These are phyloP conservation scores for Halisarca cf. caerulea DNA, from an alignment of 37 sponge, comb jelly and placozoan species.

Conservation along the genomic window DNA sequence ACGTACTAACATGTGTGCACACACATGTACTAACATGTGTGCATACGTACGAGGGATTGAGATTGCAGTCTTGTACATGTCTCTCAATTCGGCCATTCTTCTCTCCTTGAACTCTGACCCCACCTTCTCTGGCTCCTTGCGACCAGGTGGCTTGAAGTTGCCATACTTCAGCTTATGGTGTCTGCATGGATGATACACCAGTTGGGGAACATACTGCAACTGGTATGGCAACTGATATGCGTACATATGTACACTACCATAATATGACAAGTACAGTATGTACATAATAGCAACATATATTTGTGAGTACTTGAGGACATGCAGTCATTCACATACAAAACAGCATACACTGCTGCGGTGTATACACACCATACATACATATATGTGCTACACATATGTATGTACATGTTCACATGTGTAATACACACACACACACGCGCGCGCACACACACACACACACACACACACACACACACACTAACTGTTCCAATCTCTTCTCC, in stretches of 20 bases:
- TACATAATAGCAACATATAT: not conserved
- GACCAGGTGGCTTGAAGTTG: not conserved
- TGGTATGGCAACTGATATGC: no score
- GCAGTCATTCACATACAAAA: no score
- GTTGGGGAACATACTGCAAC: not conserved
- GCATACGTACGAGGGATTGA: not conserved
- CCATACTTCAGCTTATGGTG: slow-evolving; percentile 43
- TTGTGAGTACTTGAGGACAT: no score
- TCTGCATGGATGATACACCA: slow-evolving; percentile 17
- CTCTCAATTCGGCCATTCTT: slow-evolving; percentile 30
- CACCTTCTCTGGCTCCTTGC: not conserved
- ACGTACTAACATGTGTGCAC: no score
- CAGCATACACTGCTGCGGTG: no score
- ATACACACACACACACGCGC: no score
- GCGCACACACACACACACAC: not conserved
- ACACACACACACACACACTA: not conserved
- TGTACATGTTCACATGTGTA: no score
- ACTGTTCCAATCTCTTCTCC: slow-evolving; percentile 17
- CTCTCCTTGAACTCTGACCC: not conserved
- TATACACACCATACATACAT: no score
- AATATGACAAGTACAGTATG: no score
- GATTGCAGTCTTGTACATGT: slow-evolving; percentile 30
- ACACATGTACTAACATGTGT: not conserved
- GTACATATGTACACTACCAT: no score
- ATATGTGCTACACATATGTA: no score